A percentile compares a stretch with the other conserved stretches of the same genome.
These are phyloP conservation scores for Eudyptes chrysolophus DNA, from an alignment of 2,113 vertebrate genomes.

Conservation along the genomic window DNA sequence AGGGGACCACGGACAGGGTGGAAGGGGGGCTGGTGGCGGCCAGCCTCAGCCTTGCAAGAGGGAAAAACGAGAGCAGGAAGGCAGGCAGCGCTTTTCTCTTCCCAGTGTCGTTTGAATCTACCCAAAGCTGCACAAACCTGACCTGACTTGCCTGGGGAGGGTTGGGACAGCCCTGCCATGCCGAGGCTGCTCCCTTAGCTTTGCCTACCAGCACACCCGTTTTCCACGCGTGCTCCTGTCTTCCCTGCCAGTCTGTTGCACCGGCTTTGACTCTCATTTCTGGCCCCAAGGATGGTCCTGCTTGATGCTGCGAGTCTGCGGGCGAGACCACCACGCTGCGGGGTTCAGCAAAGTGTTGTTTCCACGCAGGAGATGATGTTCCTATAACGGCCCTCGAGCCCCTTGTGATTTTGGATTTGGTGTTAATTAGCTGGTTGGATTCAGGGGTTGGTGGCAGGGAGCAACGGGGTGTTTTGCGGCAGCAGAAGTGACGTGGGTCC, in stretches of 20 bases:
- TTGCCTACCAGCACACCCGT: background rate
- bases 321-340: background rate
- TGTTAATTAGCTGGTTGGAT: background rate
- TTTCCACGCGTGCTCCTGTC: background rate
- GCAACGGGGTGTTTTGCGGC: background rate
- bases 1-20: background rate
- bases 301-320: background rate
- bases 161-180: accelerated
- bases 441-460: background rate
- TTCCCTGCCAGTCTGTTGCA: background rate
- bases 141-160: background rate
- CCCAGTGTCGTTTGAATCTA: background rate
- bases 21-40: background rate
- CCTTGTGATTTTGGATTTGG: background rate
- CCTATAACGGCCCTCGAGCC: accelerated
- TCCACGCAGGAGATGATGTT: background rate
- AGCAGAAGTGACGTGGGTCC: background rate
- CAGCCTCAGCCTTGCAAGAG: background rate
- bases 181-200: background rate
- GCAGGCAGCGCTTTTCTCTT: background rate
- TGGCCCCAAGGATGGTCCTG: background rate
- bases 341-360: background rate
- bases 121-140: background rate
- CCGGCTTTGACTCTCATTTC: background rate
- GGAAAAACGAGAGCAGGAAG: background rate